phyloP scores from a whole-genome alignment of 1,140 invertebrate species.

The Eupeodes corollae region DNA sequence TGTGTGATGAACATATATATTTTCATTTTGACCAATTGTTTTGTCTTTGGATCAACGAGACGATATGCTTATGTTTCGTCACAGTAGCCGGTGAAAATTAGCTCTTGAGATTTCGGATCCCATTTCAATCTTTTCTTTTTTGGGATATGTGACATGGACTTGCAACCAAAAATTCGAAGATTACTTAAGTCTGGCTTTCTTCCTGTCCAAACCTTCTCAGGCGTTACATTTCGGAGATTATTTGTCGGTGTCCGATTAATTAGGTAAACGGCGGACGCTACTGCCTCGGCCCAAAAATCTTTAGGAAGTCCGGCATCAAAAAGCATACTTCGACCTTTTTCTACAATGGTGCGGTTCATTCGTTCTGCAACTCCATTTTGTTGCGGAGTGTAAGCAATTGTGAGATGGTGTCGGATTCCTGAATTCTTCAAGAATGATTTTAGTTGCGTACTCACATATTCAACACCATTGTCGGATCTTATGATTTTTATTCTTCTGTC shows the following conservation, averaged over 20 bases:
- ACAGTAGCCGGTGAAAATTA: constrained; percentile 38
- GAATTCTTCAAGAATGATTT: constrained; percentile 2
- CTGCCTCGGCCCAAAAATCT: constrained; percentile 13
- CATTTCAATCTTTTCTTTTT: constrained; percentile 27
- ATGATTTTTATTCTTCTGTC: constrained; percentile 12
- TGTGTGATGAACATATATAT: too few species aligned
- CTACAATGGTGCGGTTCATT: too few species aligned
- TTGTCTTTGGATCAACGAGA: constrained; percentile 22
- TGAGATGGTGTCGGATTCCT: constrained; percentile 18
- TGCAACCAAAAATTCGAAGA: constrained; percentile 33
- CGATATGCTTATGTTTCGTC: constrained; percentile 32
- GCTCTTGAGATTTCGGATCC: constrained; percentile 22
- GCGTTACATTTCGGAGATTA: not conserved
- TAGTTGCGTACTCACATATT: constrained; percentile 7
- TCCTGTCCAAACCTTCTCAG: constrained; percentile 20
- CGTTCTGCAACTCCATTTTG: too few species aligned
- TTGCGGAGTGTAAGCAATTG: too few species aligned
- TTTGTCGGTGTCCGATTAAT: not conserved
- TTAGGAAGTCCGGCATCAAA: too few species aligned
- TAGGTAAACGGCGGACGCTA: constrained; percentile 22
- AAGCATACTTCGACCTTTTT: too few species aligned
- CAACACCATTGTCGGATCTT: constrained; percentile 7
- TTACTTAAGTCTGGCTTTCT: constrained; percentile 15
- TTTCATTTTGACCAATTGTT: constrained; percentile 21
- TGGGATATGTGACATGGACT: constrained; percentile 33